A percentile compares a stretch with the other conserved stretches of the same genome.
Evolutionary conservation across 1,140 invertebrate genomes (phyloP).

Genomic region (Charaxes varanes): DNA sequence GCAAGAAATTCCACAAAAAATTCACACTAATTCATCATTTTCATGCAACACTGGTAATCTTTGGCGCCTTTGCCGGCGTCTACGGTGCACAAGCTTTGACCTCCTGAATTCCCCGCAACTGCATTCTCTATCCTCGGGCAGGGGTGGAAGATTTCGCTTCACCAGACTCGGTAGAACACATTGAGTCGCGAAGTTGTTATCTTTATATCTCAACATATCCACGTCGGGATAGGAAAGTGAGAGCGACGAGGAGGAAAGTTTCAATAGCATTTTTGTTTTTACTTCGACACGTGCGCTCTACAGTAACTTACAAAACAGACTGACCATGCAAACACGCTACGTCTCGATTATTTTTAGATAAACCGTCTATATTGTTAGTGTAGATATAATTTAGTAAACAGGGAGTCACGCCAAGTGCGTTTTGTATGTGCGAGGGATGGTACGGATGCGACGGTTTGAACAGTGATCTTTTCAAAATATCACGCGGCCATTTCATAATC

Average conservation of each 20-base stretch:
- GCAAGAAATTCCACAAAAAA: no score
- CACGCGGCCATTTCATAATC: neutral
- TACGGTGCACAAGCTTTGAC: conserved; percentile 31
- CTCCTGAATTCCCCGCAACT: conserved; percentile 40
- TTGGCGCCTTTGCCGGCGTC: conserved; percentile 42
- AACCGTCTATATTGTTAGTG: conserved; percentile 7
- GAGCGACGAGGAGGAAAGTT: conserved; percentile 37
- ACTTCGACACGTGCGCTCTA: conserved; percentile 29
- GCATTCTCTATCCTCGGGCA: conserved; percentile 61
- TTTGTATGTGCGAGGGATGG: conserved; percentile 12
- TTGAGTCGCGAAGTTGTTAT: conserved; percentile 46
- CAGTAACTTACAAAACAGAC: conserved; percentile 31
- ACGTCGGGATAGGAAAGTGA: conserved; percentile 40
- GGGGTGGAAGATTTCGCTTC: conserved; percentile 41
- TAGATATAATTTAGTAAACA: conserved; percentile 23
- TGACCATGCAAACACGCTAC: conserved; percentile 22
- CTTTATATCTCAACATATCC: conserved; percentile 51
- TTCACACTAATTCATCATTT: conserved; percentile 55
- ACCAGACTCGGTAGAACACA: conserved; percentile 44
- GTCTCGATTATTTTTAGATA: conserved; percentile 32
- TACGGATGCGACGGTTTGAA: conserved; percentile 8
- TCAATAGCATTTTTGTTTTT: conserved; percentile 41
- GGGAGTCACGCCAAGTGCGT: conserved; percentile 30
- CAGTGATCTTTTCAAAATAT: conserved; percentile 5
- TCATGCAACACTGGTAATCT: conserved; percentile 48